Conservation (phyloP, 2,888 invertebrate species). For the Ephialtes manifestator region DNA sequence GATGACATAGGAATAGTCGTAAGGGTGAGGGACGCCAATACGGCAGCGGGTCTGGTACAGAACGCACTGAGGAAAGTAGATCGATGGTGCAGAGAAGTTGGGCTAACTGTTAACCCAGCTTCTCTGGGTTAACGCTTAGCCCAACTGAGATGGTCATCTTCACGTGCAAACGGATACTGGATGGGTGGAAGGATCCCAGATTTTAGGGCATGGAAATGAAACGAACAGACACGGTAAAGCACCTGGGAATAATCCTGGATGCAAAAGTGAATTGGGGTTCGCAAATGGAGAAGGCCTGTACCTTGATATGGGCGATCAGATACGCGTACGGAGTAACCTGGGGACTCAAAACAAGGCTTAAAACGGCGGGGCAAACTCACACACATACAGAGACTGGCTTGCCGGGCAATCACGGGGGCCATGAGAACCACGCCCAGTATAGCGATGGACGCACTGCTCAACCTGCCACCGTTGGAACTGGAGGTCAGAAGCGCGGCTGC, state of each 20-base stretch:
- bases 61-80: constrained; percentile 11
- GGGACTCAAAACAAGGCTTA: constrained; percentile 45
- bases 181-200: constrained; percentile 2
- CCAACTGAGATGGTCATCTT: constrained; percentile 50
- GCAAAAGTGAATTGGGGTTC: constrained; percentile 48
- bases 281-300: constrained; percentile 18
- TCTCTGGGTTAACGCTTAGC: no score
- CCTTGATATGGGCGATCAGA: not conserved
- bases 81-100: constrained; percentile 23
- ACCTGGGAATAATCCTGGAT: constrained; percentile 59
- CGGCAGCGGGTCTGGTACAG: constrained; percentile 23
- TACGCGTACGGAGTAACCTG: constrained; percentile 39
- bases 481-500: constrained; percentile 2
- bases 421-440: constrained; percentile 10
- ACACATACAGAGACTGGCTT: constrained; percentile 54
- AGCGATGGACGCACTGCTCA: constrained; percentile 1
- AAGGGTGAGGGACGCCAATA: constrained; percentile 20
- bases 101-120: constrained; percentile 54
- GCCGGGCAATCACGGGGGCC: constrained; percentile 56
- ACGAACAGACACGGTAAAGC: constrained; percentile 26
- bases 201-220: not conserved
- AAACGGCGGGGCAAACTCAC: constrained; percentile 34
- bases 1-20: constrained; percentile 40
- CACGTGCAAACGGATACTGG: constrained; percentile 29
- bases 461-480: not conserved